Conservation (phyloP, 2,797 vertebrate species). For the Brachyrhaphis roseni region DNA sequence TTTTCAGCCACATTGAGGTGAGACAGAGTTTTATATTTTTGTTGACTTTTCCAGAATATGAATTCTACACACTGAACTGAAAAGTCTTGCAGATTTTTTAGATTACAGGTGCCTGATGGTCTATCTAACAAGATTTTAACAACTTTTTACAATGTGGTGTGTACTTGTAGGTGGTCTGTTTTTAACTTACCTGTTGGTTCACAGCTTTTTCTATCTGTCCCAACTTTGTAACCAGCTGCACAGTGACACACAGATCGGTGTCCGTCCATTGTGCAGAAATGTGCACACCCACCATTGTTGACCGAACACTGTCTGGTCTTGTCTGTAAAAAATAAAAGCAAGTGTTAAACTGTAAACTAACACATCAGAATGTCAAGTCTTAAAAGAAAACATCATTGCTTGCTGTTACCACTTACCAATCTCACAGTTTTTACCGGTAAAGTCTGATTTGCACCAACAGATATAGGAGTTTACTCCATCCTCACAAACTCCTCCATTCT, state of each 20-base stretch:
- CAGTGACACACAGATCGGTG: slow-evolving; percentile 83
- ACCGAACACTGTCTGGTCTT: slow-evolving; percentile 71
- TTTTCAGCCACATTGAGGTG: too few species aligned
- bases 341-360: background rate
- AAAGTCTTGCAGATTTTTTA: background rate
- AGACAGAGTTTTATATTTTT: background rate
- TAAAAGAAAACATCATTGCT: background rate
- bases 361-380: background rate
- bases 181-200: slow-evolving; percentile 80
- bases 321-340: slow-evolving; percentile 62
- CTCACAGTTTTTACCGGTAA: slow-evolving; percentile 92
- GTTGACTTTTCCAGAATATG: background rate
- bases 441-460: slow-evolving; percentile 88
- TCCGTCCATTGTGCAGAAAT: slow-evolving; percentile 82
- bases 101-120: background rate
- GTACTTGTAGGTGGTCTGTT: background rate
- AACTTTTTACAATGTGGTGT: background rate
- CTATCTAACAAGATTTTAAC: background rate
- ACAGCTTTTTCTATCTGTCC: slow-evolving; percentile 81
- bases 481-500: slow-evolving; percentile 85
- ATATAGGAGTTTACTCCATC: slow-evolving; percentile 85
- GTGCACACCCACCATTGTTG: slow-evolving; percentile 90
- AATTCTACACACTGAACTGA: background rate
- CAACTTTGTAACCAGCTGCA: slow-evolving; percentile 84
- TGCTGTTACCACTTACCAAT: slow-evolving; percentile 77